Evolutionary conservation across 2,888 invertebrate genomes (phyloP), one percentile per base, ranked within the genome.

Genomic region (Lasioglossum morio): DNA sequence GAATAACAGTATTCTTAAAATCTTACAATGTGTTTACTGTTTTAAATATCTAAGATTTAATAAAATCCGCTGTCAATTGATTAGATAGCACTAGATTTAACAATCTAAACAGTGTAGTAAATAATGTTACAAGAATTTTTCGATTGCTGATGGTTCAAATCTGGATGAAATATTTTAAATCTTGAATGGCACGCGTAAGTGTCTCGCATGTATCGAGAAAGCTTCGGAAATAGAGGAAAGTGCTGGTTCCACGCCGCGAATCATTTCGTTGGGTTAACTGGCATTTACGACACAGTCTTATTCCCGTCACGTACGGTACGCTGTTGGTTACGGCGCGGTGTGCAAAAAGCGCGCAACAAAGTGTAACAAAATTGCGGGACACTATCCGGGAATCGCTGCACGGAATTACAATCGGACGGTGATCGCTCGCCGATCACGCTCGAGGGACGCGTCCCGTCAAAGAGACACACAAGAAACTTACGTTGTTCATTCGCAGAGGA

Each of bases 351-450:
- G 79, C 69, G 82, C 85, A 87, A 87, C 79, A 87, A 85, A 87
- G 86, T 82, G 87, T 85, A 85, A 82, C 79, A 85, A 85, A 85
- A 85, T 82, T 77, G 74, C 77, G 66, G 85, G 77, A 85, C 85
- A 85, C 82, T 87, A 82, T 79, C 85, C 86, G 60, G 48, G 82
- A 74, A 72, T 82, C 82, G 81, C 30, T 63, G 72, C 69, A 23
- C 79, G 66, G 81, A 86, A 86, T 86, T 70, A 74, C 85, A 81
- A 86, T 85, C 30, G 79, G 48, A 27, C 57, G 30, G 57, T 27
- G 34, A 78, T 69, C 69, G 23, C 7, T 75, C 75, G 37, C 46
- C 57, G 76, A 85, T 85, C 85, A 73, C 40, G 53, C 57, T 57
- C 57, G 43, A 46, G 27, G 34, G 19, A 37, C 46, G 72, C 72